These are phyloP conservation scores for Polydrusus tereticollis DNA, from an alignment of 2,888 invertebrate genomes.

Conservation along the genomic window DNA sequence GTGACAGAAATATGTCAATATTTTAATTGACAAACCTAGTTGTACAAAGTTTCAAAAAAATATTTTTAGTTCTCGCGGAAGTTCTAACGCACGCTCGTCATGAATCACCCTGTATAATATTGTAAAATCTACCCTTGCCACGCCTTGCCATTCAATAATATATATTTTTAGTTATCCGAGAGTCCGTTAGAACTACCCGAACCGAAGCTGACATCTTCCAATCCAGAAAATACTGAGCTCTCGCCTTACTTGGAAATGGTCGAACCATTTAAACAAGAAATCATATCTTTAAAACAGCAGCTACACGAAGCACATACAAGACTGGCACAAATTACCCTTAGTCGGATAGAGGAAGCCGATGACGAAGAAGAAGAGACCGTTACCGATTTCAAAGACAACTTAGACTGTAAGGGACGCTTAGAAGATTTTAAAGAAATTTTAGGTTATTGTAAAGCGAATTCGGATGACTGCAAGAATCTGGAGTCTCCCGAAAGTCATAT, in stretches of 20 bases:
- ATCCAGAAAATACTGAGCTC: constrained; percentile 61
- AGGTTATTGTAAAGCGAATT: constrained; percentile 13
- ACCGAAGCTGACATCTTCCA: constrained; percentile 64
- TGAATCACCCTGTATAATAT: too few relatives aligned
- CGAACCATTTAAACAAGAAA: constrained; percentile 65
- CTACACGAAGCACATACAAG: constrained; percentile 64
- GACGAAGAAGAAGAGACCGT: constrained; percentile 52
- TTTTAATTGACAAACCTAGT: too few relatives aligned
- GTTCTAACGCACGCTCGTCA: too few relatives aligned
- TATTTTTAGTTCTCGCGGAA: too few relatives aligned
- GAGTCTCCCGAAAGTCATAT: constrained; percentile 65
- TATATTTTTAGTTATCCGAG: constrained; percentile 63
- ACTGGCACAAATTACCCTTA: constrained; percentile 57
- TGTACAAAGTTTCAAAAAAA: too few relatives aligned
- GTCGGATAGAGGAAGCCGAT: constrained; percentile 55
- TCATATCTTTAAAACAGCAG: constrained; percentile 63
- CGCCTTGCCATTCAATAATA: too few relatives aligned
- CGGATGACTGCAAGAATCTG: constrained; percentile 54
- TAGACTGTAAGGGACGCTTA: constrained; percentile 15
- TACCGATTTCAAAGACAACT: constrained; percentile 47
- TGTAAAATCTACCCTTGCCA: too few relatives aligned
- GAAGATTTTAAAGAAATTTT: constrained; percentile 10
- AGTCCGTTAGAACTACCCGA: constrained; percentile 66
- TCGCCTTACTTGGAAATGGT: constrained; percentile 63
- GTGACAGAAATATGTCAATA: too few relatives aligned